Base-by-base conservation (phyloP, 2,888 invertebrate species). In the Apamea epomidion region DNA sequence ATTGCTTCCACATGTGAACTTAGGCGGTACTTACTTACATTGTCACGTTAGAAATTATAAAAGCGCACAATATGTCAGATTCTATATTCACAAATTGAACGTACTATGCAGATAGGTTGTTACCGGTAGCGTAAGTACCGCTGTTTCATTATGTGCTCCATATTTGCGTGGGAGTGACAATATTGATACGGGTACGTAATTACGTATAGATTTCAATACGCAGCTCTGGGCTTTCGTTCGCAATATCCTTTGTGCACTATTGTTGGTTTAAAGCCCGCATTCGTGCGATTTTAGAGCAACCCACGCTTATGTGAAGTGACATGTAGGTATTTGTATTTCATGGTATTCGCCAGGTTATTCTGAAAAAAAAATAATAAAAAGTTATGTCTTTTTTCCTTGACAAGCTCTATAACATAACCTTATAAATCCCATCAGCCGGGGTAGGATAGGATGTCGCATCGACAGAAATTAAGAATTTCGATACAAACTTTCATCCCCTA, bases 201-300 rank as follows among this genome's bases (percentile, higher is more conserved):
- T 48, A 48, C n/a, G 48, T 21, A 74, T 67, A 67, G 42, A 82
- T 74, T 82, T 74, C 67, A 60, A 82, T 67, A 74, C 16, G 14
- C 42, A 32, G 16, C n/a, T 25, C 25, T 42, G 14, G 48, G 75
- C 8, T 82, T 67, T 32, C 48, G 12, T 10, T 42, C 45, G 37
- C 21, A 51, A 32, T 60, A 10, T 2, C 42, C 16, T 65, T 58
- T 81, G 64, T 73, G 48, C 64, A 65, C 18, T n/a, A 21, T 81
- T 64, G n/a, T 45, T 8, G 1, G 54, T 32, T 12, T 73, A 48
- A 65, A 51, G 2, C 65, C 32, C 1, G 58, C 29, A 29, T 67
- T 58, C 74, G 18, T 73, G 25, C 7, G 16, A 12, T 62, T 80
- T 80, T 16, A n/a, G 37, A 69, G 29, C 25, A 74, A 45, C 14